Base-by-base conservation (phyloP, 2,888 invertebrate species). In the Blastobasis lacticolella region DNA sequence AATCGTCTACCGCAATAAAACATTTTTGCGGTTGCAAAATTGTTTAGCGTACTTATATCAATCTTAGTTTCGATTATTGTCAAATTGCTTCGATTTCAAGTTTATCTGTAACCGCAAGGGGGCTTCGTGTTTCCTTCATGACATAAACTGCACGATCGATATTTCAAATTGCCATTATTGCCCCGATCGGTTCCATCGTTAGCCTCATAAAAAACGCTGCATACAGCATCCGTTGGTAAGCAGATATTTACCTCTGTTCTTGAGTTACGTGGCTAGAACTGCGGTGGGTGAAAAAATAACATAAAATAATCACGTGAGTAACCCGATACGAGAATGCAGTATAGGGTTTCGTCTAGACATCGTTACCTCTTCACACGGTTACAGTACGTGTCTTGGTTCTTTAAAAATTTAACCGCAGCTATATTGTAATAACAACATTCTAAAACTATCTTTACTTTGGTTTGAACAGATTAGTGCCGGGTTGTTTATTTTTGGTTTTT, bases 301-400 rank as follows among this genome's bases (percentile, higher is more conserved):
- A 71, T 81, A 75, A 71, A 67, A 60, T 63, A 23, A 23, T 64
- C 62, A 61, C 57, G 51, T 53, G 57, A 50, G 86, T 73, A 79
- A 87, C 69, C 56, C 51, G 73, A 88, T 75, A 82, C 68, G 68
- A 57, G 57, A 69, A 65, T 66, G 64, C 57, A 67, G 81, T 81
- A 65, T 86, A 73, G 61, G 69, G 75, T 87, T 84, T 75, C 78
- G 75, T 78, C 78, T 79, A 78, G 78, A 76, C 75, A 69, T 65
- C 63, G 66, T 75, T 69, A 76, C 74, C 73, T 76, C 73, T 62
- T 76, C 71, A 72, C 69, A 70, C 62, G 65, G 63, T 71, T 49
- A 43, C 50, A 44, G 37, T 53, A 53, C 45, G 41, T 49, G 10
- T 50, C 54, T 53, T 46, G 8, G 46, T 52, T 40, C 41, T 40